Evolutionary conservation across 92 coral and sea anemone genomes (phyloP), one percentile per base, ranked within the genome.

Genomic region (Phymanthus crucifer): DNA sequence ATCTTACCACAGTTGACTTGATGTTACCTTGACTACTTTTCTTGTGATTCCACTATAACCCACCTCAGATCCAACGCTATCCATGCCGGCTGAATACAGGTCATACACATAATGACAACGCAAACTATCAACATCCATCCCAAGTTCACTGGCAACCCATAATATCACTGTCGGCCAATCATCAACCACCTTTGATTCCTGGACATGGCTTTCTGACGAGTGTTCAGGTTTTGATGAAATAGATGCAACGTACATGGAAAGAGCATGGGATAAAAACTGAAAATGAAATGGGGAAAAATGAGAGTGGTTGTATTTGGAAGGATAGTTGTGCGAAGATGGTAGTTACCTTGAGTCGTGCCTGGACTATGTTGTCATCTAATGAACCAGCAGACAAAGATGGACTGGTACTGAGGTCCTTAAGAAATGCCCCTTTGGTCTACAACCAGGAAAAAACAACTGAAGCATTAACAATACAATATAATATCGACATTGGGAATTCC

Each of bases 31-130:
- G n/a, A n/a, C n/a, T n/a, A n/a, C n/a, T n/a, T n/a, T n/a, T n/a
- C n/a, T n/a, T n/a, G n/a, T n/a, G n/a, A n/a, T n/a, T n/a, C n/a
- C n/a, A n/a, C n/a, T n/a, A n/a, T n/a, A n/a, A n/a, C n/a, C n/a
- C n/a, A 96, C 99, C 97, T 96, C 92, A 18, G 79, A 90, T 38
- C 94, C 99, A 23, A 87, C 19, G 17, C 70, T 76, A 54, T 96
- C 92, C 73, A 93, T 70, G 27, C 99, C 98, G 33, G 88, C 87
- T 14, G 97, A 89, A 83, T 80, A 91, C 72, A 96, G 69, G 66
- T 96, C 99, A 67, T 88, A 83, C 24, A 93, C 97, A 66, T 73
- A 89, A 69, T 96, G 90, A 17, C 90, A 61, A 21, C 89, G 87
- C 65, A 96, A 71, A 35, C 84, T 73, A 73, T 93, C 98, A 38